These are phyloP conservation scores for Corythornis vintsioides DNA, from an alignment of 2,113 vertebrate genomes.

Conservation along the genomic window DNA sequence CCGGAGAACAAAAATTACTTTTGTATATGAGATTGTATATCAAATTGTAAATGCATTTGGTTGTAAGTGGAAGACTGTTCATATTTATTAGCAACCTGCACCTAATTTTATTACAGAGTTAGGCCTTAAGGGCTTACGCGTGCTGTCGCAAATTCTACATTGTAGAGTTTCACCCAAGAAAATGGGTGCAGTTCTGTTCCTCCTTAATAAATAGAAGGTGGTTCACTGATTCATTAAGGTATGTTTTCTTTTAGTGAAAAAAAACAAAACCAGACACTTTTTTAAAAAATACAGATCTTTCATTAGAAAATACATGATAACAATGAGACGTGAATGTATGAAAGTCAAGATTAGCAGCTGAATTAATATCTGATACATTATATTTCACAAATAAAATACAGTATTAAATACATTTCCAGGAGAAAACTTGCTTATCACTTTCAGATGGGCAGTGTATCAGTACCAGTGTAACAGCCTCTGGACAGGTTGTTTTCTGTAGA, in stretches of 20 bases:
- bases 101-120: background rate
- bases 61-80: background rate
- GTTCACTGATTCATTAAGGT: background rate
- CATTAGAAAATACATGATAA: background rate
- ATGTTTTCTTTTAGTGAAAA: background rate
- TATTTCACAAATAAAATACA: background rate
- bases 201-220: background rate
- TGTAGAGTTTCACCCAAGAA: background rate
- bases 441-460: background rate
- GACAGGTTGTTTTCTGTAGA: background rate
- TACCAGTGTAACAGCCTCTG: background rate
- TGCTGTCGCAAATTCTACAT: background rate
- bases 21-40: background rate
- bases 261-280: background rate
- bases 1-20: background rate
- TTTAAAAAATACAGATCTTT: background rate
- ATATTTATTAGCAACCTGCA: background rate
- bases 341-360: background rate
- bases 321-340: background rate
- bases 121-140: background rate
- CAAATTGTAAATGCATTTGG: background rate
- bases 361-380: background rate
- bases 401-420: background rate
- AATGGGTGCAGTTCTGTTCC: background rate
- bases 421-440: background rate